Percentiles rank a stretch among this genome's conserved stretches.
Conservation (phyloP, 2,113 vertebrate genomes). For the Panurus biarmicus region DNA sequence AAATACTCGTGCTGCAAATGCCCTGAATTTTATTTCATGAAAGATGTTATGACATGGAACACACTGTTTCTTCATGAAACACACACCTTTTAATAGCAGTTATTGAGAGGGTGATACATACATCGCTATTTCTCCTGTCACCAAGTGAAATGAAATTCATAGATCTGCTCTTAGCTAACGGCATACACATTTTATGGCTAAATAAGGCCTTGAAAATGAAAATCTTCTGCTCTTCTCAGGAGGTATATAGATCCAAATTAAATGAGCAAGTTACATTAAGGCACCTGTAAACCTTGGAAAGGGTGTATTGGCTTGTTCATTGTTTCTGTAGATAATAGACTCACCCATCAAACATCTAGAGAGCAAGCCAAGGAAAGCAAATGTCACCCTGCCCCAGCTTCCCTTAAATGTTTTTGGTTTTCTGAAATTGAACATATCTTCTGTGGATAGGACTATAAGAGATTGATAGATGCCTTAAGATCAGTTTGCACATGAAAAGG, state of each 20-base stretch:
- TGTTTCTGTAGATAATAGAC: not conserved
- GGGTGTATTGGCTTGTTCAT: not conserved
- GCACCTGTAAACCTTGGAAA: conserved; percentile 29
- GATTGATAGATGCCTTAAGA: not conserved
- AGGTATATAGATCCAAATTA: conserved; percentile 43
- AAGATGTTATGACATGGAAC: not conserved
- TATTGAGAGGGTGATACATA: conserved; percentile 12
- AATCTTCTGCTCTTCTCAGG: conserved; percentile 30
- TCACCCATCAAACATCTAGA: not conserved
- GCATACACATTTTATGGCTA: conserved; percentile 26
- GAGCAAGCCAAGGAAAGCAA: not conserved
- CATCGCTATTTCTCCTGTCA: not conserved
- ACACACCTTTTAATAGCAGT: not conserved
- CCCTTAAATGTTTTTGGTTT: not conserved
- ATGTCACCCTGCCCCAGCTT: not conserved
- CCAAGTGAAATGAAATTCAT: conserved; percentile 46
- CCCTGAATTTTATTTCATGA: not conserved
- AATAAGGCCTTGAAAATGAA: conserved; percentile 49
- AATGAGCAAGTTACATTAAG: conserved; percentile 18
- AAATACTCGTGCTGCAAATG: not conserved
- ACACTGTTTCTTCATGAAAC: conserved; percentile 8
- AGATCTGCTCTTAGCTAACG: not conserved
- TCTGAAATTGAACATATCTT: not conserved
- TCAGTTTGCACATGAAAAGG: not conserved
- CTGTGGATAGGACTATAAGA: not conserved